These are phyloP conservation scores for Erpornis zantholeuca DNA, from an alignment of 2,113 vertebrate species.

Conservation along the genomic window DNA sequence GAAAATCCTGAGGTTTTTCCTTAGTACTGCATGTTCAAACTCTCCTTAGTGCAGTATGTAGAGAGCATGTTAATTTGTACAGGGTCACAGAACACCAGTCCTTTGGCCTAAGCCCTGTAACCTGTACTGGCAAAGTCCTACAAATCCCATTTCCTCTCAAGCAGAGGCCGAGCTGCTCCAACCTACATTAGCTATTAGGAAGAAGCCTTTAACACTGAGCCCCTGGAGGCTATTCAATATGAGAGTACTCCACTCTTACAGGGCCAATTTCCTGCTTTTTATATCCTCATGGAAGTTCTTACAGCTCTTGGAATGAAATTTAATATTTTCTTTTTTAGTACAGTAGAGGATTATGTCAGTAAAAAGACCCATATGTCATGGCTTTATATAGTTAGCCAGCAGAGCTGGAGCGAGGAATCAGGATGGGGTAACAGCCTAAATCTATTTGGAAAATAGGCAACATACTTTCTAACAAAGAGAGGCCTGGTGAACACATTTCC, in stretches of 20 bases:
- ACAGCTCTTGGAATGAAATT: slow-evolving; percentile 56
- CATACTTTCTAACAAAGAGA: slow-evolving; percentile 4
- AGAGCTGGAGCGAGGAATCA: neutral
- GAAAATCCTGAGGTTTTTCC: neutral
- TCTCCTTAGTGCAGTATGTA: neutral
- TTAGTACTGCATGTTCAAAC: neutral
- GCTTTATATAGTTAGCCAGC: slow-evolving; percentile 60
- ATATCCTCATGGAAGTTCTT: slow-evolving; percentile 61
- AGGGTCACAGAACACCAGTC: neutral
- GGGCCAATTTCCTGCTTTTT: slow-evolving; percentile 60
- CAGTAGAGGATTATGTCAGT: slow-evolving; percentile 63
- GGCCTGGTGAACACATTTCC: neutral
- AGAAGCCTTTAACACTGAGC: neutral
- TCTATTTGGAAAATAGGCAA: slow-evolving; percentile 24
- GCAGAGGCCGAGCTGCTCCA: neutral
- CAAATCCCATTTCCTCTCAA: slow-evolving; percentile 32
- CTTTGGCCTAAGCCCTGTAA: neutral
- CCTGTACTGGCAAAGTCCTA: neutral
- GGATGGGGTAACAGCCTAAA: slow-evolving; percentile 34
- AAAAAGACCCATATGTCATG: slow-evolving; percentile 61
- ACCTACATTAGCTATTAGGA: neutral
- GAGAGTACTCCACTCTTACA: neutral
- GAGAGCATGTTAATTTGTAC: neutral
- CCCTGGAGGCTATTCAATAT: slow-evolving; percentile 14
- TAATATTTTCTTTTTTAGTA: slow-evolving; percentile 67